phyloP scores from a whole-genome alignment of 2,797 vertebrate species.

The Argyrosomus regius region DNA sequence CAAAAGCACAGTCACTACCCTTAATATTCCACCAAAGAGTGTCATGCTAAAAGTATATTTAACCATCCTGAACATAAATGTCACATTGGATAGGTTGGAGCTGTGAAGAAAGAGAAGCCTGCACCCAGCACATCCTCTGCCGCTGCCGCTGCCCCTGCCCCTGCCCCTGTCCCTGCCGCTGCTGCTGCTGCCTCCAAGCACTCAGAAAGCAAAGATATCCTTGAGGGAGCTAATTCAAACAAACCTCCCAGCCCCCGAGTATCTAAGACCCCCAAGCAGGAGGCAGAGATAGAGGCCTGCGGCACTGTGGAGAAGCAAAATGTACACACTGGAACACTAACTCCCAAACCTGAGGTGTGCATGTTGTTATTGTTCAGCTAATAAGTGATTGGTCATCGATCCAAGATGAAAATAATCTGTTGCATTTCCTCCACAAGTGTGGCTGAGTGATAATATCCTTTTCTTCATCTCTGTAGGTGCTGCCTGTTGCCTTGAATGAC shows the following conservation, averaged over 20 bases:
- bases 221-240: conserved; percentile 24
- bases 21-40: neutral
- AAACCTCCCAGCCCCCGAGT: conserved; percentile 57
- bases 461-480: conserved; percentile 57
- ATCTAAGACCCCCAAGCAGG: conserved; percentile 65
- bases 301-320: conserved; percentile 60
- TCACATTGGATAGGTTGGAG: conserved; percentile 58
- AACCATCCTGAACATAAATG: neutral
- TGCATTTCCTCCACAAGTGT: neutral
- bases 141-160: conserved; percentile 29
- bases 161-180: conserved; percentile 34
- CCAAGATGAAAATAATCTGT: neutral
- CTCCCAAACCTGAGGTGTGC: conserved; percentile 75
- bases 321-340: conserved; percentile 67
- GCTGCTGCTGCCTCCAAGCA: conserved; percentile 32
- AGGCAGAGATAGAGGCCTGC: conserved; percentile 58
- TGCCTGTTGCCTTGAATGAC: conserved; percentile 66
- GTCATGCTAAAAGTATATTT: neutral
- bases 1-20: neutral
- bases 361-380: neutral
- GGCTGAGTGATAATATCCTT: neutral
- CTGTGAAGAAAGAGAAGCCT: conserved; percentile 67
- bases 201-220: conserved; percentile 49
- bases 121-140: conserved; percentile 43
- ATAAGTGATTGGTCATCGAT: neutral